These are phyloP conservation scores for Eulemur rufifrons DNA, from an alignment of 2,113 vertebrate genomes.

Conservation along the genomic window DNA sequence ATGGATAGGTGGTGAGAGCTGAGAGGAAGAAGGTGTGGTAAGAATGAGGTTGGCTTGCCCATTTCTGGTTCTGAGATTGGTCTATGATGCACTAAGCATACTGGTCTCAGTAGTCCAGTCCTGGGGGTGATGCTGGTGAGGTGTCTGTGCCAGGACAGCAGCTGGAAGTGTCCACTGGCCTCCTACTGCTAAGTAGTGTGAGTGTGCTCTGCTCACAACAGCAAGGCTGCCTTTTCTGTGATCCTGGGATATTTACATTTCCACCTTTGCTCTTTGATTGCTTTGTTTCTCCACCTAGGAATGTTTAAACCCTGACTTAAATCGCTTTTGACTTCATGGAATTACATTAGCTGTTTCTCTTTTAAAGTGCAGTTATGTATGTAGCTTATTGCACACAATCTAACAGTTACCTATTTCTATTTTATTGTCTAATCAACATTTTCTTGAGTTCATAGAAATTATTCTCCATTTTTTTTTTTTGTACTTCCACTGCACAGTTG, in stretches of 20 bases:
- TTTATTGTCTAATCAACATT: neutral
- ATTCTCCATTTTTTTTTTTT: neutral
- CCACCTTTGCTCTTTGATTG: neutral
- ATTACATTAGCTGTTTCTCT: neutral
- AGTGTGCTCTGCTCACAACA: neutral
- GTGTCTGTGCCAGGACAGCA: neutral
- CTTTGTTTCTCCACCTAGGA: neutral
- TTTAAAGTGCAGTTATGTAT: neutral
- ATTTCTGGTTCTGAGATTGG: neutral
- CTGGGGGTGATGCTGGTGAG: neutral
- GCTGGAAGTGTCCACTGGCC: neutral
- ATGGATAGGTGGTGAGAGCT: neutral
- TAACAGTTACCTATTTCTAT: neutral
- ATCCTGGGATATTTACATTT: neutral
- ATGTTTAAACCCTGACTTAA: conserved; percentile 3
- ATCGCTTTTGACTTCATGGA: neutral
- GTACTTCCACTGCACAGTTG: neutral
- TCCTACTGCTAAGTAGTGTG: neutral
- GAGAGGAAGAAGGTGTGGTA: neutral
- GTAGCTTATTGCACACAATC: neutral
- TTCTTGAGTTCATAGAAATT: conserved; percentile 2
- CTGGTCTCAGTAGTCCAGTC: neutral
- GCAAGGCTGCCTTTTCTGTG: neutral
- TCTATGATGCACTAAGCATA: neutral
- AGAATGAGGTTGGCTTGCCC: neutral